Conservation (phyloP, 2,888 invertebrate genomes). For the Calameuta filiformis region DNA sequence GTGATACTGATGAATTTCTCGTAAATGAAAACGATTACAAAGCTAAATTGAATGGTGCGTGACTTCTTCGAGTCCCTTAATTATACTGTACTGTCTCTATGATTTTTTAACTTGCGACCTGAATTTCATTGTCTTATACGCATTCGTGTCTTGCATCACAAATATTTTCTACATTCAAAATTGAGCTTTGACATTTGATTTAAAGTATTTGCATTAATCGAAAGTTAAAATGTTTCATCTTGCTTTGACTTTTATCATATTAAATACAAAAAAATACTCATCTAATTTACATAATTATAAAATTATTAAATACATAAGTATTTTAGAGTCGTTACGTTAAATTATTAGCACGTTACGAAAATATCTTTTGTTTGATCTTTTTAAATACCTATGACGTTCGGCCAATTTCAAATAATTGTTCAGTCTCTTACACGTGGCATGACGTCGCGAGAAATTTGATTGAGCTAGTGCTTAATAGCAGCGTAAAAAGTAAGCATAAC, state of each 20-base stretch:
- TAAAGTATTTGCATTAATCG: background rate
- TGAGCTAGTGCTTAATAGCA: background rate
- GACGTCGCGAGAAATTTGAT: background rate
- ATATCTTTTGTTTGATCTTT: background rate
- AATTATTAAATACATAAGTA: background rate
- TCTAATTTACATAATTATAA: too few species aligned
- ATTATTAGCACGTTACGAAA: background rate
- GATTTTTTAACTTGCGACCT: too few species aligned
- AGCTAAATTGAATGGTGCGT: too few species aligned
- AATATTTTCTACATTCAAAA: too few species aligned
- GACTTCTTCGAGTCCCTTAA: too few species aligned
- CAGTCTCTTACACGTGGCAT: background rate
- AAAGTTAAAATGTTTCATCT: background rate
- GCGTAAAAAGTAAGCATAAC: background rate
- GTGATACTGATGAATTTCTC: too few species aligned
- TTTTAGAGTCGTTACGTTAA: background rate
- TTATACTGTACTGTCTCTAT: too few species aligned
- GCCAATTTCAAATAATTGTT: background rate
- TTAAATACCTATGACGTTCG: background rate
- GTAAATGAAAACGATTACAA: too few species aligned
- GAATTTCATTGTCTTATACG: too few species aligned
- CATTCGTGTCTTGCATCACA: too few species aligned
- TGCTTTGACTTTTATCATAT: too few species aligned
- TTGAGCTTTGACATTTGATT: background rate
- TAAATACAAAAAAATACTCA: too few species aligned